Base-by-base conservation (phyloP, 2,888 invertebrate species). In the Acleris literana region DNA sequence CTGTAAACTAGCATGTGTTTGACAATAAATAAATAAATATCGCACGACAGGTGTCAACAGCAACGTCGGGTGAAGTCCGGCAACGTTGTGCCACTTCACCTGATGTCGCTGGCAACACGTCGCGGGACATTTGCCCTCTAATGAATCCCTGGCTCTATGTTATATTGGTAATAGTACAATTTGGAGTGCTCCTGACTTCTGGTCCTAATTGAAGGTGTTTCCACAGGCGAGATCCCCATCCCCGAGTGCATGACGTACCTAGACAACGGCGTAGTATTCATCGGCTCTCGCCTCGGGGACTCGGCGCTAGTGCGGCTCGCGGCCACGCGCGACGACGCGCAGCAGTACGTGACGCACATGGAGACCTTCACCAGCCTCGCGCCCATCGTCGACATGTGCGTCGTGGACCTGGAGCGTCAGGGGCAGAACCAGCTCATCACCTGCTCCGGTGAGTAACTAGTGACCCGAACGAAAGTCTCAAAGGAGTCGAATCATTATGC, bases 391-490 rank as follows among this genome's bases (percentile, higher is more conserved):
- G 99, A 99, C 85, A 99, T 99, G 97, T 97, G 98, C 72, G 97
- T 99, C 1, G 99, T 99, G 2, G 99, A 99, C 90, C 93, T 99
- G 70, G 99, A 99, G 88, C 93, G 97, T 17, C 99, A 99, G 85
- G 99, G 99, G 0, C 99, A 99, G 91, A 99, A 98, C 16, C 99
- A 99, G 85, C 95, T 99, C 71, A 98, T 99, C 52, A 99, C 99
- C 0, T 99, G 99, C 83, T 99, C 99, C 0, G 99, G 96, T 91
- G 65, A 78, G 73, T 61, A 39, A 1, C 3, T n/a, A n/a, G n/a
- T n/a, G n/a, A n/a, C n/a, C n/a, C n/a, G n/a, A n/a, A n/a, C n/a
- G n/a, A n/a, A n/a, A n/a, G n/a, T n/a, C n/a, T n/a, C n/a, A n/a
- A n/a, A n/a, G n/a, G n/a, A n/a, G n/a, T n/a, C n/a, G n/a, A n/a